Conservation (phyloP, 2,113 vertebrate genomes). For the Talpa occidentalis region DNA sequence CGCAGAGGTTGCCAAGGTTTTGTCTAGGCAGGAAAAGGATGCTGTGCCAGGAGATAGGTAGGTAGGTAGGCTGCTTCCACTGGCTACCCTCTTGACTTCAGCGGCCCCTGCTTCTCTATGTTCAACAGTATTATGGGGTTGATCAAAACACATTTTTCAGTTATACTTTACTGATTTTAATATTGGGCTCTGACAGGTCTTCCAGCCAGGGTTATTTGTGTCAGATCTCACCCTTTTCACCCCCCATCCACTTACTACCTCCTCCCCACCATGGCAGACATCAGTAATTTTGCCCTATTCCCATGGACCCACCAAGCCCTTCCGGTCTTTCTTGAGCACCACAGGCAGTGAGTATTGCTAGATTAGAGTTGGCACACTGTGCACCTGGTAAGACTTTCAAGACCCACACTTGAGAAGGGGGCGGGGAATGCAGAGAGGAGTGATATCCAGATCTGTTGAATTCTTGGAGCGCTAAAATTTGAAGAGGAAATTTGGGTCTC, state of each 20-base stretch:
- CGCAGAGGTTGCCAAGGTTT: neutral
- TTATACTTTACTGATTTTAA: neutral
- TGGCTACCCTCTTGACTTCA: neutral
- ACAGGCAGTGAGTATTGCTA: neutral
- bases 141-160: neutral
- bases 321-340: neutral
- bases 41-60: neutral
- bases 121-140: neutral
- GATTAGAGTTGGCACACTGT: neutral
- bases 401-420: neutral
- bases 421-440: neutral
- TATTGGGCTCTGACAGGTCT: neutral
- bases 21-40: neutral
- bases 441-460: neutral
- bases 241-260: neutral
- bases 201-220: neutral
- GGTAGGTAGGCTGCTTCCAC: neutral
- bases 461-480: neutral
- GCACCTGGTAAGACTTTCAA: neutral
- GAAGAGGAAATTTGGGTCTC: neutral
- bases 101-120: neutral
- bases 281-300: neutral
- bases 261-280: neutral
- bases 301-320: neutral
- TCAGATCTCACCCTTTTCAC: neutral